Evolutionary conservation across 2,888 invertebrate genomes (phyloP).

Genomic region (Drosophila diplacantha): DNA sequence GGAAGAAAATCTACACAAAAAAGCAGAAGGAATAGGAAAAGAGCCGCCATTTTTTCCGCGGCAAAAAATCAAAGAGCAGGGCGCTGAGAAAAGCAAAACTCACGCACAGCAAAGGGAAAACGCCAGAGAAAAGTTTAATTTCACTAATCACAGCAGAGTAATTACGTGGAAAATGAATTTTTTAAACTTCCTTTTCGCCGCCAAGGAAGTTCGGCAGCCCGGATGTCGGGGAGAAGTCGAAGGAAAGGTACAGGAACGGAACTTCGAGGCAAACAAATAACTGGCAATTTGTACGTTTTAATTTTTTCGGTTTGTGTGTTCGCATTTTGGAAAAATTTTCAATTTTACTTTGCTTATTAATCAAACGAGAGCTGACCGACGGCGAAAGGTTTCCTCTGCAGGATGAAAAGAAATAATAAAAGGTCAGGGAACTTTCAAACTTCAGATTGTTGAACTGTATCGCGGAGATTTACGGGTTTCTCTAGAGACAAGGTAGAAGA

Average conservation of each 20-base stretch:
- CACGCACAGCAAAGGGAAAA: constrained; percentile 55
- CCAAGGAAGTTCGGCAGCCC: constrained; percentile 20
- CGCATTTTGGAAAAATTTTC: constrained; percentile 61
- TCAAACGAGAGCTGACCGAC: constrained; percentile 57
- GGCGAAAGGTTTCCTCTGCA: constrained; percentile 20
- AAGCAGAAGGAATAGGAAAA: constrained; percentile 16
- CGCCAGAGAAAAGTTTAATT: constrained; percentile 76
- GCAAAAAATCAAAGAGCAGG: constrained; percentile 54
- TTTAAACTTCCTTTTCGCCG: constrained; percentile 29
- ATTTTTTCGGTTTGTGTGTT: constrained; percentile 54
- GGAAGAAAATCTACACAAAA: neutral
- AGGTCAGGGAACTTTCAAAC: constrained; percentile 25
- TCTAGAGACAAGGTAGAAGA: neutral
- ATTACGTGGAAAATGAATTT: constrained; percentile 78
- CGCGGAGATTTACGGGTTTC: no score
- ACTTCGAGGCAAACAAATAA: constrained; percentile 66
- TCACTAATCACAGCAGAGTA: constrained; percentile 78
- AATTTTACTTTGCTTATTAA: constrained; percentile 75
- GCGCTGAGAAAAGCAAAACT: constrained; percentile 56
- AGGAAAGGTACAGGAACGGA: constrained; percentile 47
- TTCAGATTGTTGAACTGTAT: neutral
- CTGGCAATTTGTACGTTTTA: constrained; percentile 76
- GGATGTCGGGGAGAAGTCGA: constrained; percentile 18
- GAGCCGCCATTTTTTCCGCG: constrained; percentile 63
- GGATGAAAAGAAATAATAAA: constrained; percentile 2